phyloP scores from a whole-genome alignment of 2,797 vertebrate genomes.

The Parauchenoglanis ngamensis region DNA sequence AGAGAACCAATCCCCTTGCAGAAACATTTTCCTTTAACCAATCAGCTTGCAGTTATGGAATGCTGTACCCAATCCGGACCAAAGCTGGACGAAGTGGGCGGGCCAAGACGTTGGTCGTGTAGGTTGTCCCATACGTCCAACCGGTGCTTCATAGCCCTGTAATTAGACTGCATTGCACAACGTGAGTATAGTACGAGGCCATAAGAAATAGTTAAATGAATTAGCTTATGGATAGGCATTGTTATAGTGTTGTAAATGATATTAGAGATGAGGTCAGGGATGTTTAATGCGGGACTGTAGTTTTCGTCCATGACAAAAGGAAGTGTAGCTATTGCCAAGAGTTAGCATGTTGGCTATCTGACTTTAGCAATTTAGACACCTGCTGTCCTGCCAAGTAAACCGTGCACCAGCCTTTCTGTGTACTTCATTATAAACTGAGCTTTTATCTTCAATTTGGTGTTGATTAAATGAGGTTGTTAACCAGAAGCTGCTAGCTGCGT shows the following conservation, averaged over 20 bases:
- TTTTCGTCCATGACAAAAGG: not conserved
- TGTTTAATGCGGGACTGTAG: not conserved
- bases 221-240: slow-evolving; percentile 2
- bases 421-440: not conserved
- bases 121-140: slow-evolving; percentile 60
- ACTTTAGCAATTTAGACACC: slow-evolving; percentile 45
- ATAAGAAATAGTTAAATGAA: not conserved
- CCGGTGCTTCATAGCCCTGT: slow-evolving; percentile 55
- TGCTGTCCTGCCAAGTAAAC: slow-evolving; percentile 19
- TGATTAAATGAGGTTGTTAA: not conserved
- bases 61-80: slow-evolving; percentile 60
- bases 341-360: slow-evolving; percentile 36
- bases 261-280: not conserved
- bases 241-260: not conserved
- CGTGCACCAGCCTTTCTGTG: slow-evolving; percentile 22
- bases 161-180: slow-evolving; percentile 57
- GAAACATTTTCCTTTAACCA: slow-evolving; percentile 47
- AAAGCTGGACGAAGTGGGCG: slow-evolving; percentile 54
- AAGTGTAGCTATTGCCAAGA: not conserved
- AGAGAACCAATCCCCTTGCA: slow-evolving; percentile 60
- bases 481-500: not conserved
- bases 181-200: slow-evolving; percentile 55
- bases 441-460: not conserved
- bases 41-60: slow-evolving; percentile 21
- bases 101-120: slow-evolving; percentile 59